phyloP scores from a whole-genome alignment of 1,140 invertebrate genomes.

The Neodiprion pinetum region DNA sequence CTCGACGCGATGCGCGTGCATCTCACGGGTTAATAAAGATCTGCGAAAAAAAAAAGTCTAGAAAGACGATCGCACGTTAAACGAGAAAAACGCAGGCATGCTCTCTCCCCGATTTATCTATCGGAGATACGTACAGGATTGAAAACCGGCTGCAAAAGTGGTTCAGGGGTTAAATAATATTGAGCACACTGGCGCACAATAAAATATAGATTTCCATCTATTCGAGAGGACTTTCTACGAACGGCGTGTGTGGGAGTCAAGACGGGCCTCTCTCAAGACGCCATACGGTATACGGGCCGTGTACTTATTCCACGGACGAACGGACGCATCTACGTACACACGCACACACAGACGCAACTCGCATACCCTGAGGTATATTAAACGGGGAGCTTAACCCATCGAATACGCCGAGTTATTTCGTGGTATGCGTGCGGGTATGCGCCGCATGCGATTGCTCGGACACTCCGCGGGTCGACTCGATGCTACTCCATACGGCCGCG shows the following conservation, averaged over 20 bases:
- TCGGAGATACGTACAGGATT: conserved; percentile 7
- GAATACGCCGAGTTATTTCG: neutral
- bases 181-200: conserved; percentile 51
- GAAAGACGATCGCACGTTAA: conserved; percentile 27
- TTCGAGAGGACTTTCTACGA: conserved; percentile 48
- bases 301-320: conserved; percentile 13
- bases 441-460: neutral
- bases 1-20: too few relatives aligned
- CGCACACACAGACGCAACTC: too few relatives aligned
- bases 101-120: conserved; percentile 13
- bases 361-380: neutral
- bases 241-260: conserved; percentile 47
- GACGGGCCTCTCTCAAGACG: conserved; percentile 29
- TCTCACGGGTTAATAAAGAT: neutral
- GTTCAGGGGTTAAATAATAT: conserved; percentile 46
- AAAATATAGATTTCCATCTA: conserved; percentile 60
- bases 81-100: conserved; percentile 21
- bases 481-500: neutral
- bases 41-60: neutral
- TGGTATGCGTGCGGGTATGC: neutral
- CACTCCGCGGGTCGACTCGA: neutral
- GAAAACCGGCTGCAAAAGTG: conserved; percentile 31
- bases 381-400: neutral
- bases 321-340: neutral
- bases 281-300: conserved; percentile 48